Base-by-base conservation (phyloP, 2,888 invertebrate species). In the Spisula subtruncata region DNA sequence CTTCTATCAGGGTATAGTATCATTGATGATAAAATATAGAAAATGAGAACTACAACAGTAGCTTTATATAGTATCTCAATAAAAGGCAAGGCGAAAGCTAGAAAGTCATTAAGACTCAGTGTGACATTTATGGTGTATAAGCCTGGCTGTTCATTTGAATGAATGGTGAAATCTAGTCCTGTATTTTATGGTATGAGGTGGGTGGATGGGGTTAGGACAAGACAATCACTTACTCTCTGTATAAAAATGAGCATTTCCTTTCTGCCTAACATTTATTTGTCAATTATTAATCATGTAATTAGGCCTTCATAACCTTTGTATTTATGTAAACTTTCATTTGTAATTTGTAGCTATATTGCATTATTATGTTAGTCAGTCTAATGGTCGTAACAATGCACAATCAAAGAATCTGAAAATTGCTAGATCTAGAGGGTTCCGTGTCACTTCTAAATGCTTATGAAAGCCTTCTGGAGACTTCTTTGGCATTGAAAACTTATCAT, bases 1-100 rank as follows among this genome's bases (percentile, higher is more conserved):
- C 18, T 25, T 66, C 60, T 66, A n/a, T 66, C 60, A n/a, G 25
- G 60, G 60, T 66, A n/a, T n/a, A n/a, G n/a, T n/a, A 66, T 66
- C 60, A 25, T 12, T 25, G 20, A 66, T 66, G 2, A 51, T 51
- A 8, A 51, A 51, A 51, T 25, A 0, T 60, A n/a, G 10, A 25
- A 66, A 66, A 10, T 66, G 60, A 25, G n/a, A 66, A n/a, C 25
- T 66, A 66, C 12, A 25, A 25, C 25, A 66, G 60, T 66, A 66
- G 60, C 60, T 66, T 20, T 56, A n/a, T 18, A 25, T 66, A 66
- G 25, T 25, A 25, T n/a, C n/a, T 66, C 10, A 56, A 66, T 25
- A 66, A 66, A 25, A 10, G 1, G n/a, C n/a, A 20, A 60, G 12
- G 18, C 2, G 60, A 60, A 60, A 18, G 25, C 25, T 25, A 66